Base-by-base conservation (phyloP, 2,113 vertebrate genomes). In the Amphiprion ocellaris region DNA sequence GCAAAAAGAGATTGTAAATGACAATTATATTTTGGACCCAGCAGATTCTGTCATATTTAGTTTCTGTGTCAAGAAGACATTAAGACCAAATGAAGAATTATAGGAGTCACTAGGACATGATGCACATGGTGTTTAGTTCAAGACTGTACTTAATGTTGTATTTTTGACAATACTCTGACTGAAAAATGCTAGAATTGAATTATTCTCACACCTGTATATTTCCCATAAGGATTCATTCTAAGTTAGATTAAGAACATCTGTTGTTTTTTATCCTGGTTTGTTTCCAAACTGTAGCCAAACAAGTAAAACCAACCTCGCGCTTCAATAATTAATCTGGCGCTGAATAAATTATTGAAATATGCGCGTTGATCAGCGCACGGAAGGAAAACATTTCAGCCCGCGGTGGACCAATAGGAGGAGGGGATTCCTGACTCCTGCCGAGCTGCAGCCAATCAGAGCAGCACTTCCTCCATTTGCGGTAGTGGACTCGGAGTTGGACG, bases 281-380 rank as follows among this genome's bases (percentile, higher is more conserved):
- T 50, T 46, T 47, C 10, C 69, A 10, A 81, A 67, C 46, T 74
- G 70, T 78, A 60, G 23, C 82, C 66, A 70, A 79, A 82, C 73
- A 59, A 24, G 91, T 77, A 83, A 82, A 66, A 71, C 60, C 69
- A 65, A 59, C 79, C 78, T 28, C 23, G 21, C 1, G 14, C 47
- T 69, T 93, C 39, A 94, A 92, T 94, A 90, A 92, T 92, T 92
- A 3, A 93, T 87, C 19, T 28, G 64, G 46, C 69, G 12, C 63
- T 81, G 75, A 84, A 87, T 94, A 54, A 94, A 94, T 94, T 65
- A 95, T 95, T 94, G 10, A 94, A 86, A 86, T 24, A 47, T 86
- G 59, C 78, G 26, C 46, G 69, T 88, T 82, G 54, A 75, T 89
- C 83, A 85, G 54, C 63, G 30, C 10, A 19, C 19, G 37, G 71